Percentiles rank a stretch among this genome's conserved stretches.
Conservation (phyloP, 1,140 invertebrate species). For the Microplitis mediator region DNA sequence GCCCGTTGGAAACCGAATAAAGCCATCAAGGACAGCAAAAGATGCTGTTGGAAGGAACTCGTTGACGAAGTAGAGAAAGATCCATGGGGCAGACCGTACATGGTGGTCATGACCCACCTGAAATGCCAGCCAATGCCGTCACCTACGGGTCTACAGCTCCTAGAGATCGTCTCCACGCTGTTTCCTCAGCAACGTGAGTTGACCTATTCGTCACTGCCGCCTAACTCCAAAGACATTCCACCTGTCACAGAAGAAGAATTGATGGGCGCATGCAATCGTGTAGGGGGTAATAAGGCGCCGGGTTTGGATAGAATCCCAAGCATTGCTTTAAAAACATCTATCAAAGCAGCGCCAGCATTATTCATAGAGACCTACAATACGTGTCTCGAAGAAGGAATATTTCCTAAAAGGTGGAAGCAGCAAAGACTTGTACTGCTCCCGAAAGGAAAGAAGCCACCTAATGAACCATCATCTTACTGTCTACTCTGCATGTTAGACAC, state of each 20-base stretch:
- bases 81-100: conserved; percentile 41
- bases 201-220: no score
- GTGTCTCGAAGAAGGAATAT: conserved; percentile 15
- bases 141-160: background rate
- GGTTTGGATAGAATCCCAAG: no score
- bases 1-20: conserved; percentile 19
- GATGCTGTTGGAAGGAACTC: conserved; percentile 33
- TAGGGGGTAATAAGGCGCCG: no score
- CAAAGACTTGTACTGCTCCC: conserved; percentile 21
- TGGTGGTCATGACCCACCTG: conserved; percentile 30
- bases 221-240: no score
- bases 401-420: conserved; percentile 20
- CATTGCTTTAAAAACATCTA: no score
- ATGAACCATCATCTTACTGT: no score
- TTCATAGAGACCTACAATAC: background rate
- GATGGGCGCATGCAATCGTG: no score
- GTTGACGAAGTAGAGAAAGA: conserved; percentile 34
- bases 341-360: background rate
- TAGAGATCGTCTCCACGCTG: background rate
- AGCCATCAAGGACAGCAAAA: conserved; percentile 35
- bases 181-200: no score
- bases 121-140: background rate
- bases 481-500: no score
- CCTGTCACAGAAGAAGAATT: no score
- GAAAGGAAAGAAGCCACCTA: conserved; percentile 9